These are phyloP conservation scores for Drosophila crucigera DNA, from an alignment of 2,888 invertebrate genomes.

Conservation along the genomic window DNA sequence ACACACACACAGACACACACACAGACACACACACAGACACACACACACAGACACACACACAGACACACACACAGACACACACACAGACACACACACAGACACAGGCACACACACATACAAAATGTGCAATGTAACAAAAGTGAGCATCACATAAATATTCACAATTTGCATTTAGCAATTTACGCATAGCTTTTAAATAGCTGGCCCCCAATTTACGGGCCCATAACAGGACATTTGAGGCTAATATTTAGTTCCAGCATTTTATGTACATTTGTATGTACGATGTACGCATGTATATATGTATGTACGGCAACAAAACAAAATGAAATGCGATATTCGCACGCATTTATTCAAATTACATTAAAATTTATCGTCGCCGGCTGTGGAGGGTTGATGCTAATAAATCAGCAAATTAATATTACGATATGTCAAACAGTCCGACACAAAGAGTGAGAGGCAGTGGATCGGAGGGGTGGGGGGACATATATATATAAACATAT, in stretches of 20 bases:
- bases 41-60: constrained; percentile 6
- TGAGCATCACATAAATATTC: constrained; percentile 53
- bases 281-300: not conserved
- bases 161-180: constrained; percentile 37
- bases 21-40: constrained; percentile 13
- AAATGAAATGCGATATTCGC: constrained; percentile 48
- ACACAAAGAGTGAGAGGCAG: not conserved
- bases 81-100: not conserved
- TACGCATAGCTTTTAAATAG: constrained; percentile 36
- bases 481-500: not conserved
- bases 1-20: not conserved
- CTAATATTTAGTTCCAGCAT: constrained; percentile 19
- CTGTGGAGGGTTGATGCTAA: constrained; percentile 51
- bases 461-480: not conserved
- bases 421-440: constrained; percentile 30
- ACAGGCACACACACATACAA: not conserved
- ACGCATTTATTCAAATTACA: constrained; percentile 73
- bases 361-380: constrained; percentile 67
- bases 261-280: not conserved
- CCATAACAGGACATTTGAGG: constrained; percentile 34
- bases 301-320: constrained; percentile 16
- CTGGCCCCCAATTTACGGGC: constrained; percentile 31
- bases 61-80: not conserved
- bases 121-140: constrained; percentile 29
- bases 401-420: constrained; percentile 78